phyloP scores from a whole-genome alignment of 2,797 vertebrate species.

The Sebastes glaucus region DNA sequence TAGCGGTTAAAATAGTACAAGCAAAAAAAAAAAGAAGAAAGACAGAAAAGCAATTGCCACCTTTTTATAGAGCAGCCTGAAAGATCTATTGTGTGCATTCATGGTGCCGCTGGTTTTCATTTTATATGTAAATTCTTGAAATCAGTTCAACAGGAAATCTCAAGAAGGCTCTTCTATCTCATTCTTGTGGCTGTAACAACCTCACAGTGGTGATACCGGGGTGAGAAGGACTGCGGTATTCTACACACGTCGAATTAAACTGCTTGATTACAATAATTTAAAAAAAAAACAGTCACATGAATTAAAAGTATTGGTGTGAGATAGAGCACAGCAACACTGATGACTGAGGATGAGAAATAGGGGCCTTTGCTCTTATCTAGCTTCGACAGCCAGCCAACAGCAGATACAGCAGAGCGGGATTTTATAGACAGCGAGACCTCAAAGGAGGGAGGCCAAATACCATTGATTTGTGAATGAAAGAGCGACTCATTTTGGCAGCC shows the following conservation, averaged over 20 bases:
- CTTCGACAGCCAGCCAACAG: constrained; percentile 28
- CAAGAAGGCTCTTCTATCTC: neutral
- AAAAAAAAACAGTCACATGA: neutral
- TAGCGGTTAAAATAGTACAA: neutral
- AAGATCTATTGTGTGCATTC: constrained; percentile 19
- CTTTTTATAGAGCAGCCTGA: neutral
- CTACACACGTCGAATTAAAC: neutral
- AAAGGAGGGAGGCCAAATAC: constrained; percentile 25
- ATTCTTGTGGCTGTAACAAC: neutral
- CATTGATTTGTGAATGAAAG: constrained; percentile 49
- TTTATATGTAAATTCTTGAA: constrained; percentile 43
- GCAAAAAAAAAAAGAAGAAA: neutral
- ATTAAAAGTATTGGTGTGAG: constrained; percentile 4
- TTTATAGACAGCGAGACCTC: constrained; percentile 39
- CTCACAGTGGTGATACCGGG: neutral
- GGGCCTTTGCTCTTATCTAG: constrained; percentile 38
- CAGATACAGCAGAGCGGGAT: constrained; percentile 20
- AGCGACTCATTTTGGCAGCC: constrained; percentile 43
- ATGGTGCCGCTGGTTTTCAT: constrained; percentile 13
- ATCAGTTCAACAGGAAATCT: constrained; percentile 18
- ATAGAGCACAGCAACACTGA: neutral
- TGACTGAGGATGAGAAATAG: constrained; percentile 8
- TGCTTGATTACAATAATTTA: neutral
- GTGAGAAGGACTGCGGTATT: neutral
- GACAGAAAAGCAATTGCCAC: neutral